phyloP scores from a whole-genome alignment of 2,113 vertebrate species.

The crab-eating macaque (Macaca fascicularis) region DNA sequence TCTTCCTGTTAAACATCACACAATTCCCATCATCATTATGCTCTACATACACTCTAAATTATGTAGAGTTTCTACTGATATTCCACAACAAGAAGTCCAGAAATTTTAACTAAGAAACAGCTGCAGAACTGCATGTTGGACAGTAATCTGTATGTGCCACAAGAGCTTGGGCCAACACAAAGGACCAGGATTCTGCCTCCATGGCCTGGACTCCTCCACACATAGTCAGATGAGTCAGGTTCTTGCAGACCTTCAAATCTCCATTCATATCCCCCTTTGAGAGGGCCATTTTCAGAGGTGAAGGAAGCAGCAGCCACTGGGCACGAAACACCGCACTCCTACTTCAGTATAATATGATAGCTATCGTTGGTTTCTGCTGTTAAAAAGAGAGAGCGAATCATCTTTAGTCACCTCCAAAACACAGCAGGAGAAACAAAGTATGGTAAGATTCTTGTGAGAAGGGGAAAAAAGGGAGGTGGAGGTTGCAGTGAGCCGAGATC shows the following conservation, averaged over 20 bases:
- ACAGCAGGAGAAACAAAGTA: neutral
- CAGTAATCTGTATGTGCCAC: slow-evolving; percentile 15
- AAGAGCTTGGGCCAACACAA: neutral
- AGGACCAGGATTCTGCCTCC: neutral
- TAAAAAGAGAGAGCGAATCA: slow-evolving; percentile 33
- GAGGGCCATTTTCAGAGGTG: neutral
- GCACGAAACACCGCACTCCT: slow-evolving; percentile 72
- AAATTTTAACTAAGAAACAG: slow-evolving; percentile 42
- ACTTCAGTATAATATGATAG: slow-evolving; percentile 97
- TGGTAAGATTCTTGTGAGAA: neutral
- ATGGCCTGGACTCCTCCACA: neutral
- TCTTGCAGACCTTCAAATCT: slow-evolving; percentile 57
- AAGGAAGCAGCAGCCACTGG: neutral
- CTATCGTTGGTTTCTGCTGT: slow-evolving; percentile 95
- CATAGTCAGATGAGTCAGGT: slow-evolving; percentile 14
- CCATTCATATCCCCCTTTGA: slow-evolving; percentile 31
- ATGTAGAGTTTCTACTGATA: slow-evolving; percentile 24
- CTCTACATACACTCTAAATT: slow-evolving; percentile 39
- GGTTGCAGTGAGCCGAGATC: no score
- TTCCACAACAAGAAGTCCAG: slow-evolving; percentile 31
- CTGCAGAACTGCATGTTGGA: slow-evolving; percentile 23
- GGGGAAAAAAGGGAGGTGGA: no score
- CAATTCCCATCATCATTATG: slow-evolving; percentile 26
- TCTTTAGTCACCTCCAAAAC: slow-evolving; percentile 46
- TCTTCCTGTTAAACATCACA: slow-evolving; percentile 58